Base-by-base conservation (phyloP, 2,113 vertebrate species). In the Plotosus lineatus region DNA sequence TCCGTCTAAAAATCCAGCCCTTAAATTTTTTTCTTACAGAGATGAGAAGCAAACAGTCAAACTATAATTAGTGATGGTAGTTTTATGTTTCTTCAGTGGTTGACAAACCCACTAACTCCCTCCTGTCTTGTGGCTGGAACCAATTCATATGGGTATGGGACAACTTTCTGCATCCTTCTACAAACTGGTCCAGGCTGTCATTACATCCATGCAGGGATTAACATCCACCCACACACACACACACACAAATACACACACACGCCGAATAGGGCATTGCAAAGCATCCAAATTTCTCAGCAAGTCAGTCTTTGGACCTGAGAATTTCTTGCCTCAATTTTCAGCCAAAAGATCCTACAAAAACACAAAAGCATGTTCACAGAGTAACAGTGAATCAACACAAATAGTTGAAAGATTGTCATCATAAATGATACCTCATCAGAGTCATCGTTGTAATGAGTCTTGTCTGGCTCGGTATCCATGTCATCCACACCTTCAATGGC, bases 371-470 rank as follows among this genome's bases (percentile, higher is more conserved):
- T 6, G 61, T 5, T 40, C 14, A 46, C 2, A 65, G 15, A 51
- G 1, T 28, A 17, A 69, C 14, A 28, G 19, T 36, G 60, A 1
- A 0, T 36, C 17, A 19, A 36, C 2, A 26, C 6, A 26, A 28
- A 46, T 3, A 8, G 42, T 17, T 2, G 10, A 46, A 28, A 68
- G n/a, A n/a, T 3, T 2, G 44, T 8, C 15, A 3, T 5, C 15
- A 44, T 26, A n/a, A 9, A 6, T 6, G 44, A 88, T 88, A 96
- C 97, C 95, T 98, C 96, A 83, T 98, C 96, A 0, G 97, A 97
- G 87, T 98, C 96, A 28, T 97, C 94, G 4, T 95, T 95, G 85
- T 94, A 96, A 12, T 94, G 92, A 8, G 85, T 82, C 84, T 92
- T 94, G 3, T 83, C 88, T 17, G 94, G 93, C 77, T 87, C 88